Base-by-base conservation (phyloP, 2,888 invertebrate species). In the Copidosoma aretas region DNA sequence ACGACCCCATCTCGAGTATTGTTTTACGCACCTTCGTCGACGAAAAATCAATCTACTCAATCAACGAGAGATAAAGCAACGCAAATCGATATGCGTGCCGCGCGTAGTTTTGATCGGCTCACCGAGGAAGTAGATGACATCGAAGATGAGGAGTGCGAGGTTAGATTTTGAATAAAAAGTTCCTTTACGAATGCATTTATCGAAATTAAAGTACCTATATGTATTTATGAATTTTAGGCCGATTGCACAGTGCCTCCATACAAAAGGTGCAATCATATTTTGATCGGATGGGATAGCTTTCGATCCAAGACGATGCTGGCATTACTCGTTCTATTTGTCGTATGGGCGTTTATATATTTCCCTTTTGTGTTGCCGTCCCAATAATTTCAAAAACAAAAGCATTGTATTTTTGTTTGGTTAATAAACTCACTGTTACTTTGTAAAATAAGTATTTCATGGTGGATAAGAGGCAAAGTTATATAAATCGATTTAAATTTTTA, bases 301-400 rank as follows among this genome's bases (percentile, higher is more conserved):
- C 84, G 84, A 60, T 81, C 85, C 3, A 84, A 79, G 60, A 78
- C 81, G 8, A 84, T 86, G 77, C 66, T 84, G 2, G 74, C 78
- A 10, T 76, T 86, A 49, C 67, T 84, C 15, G 64, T 81, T 2
- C 81, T 84, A 24, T 82, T 86, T 49, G 61, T 86, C 24, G 70
- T 86, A 21, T 87, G 87, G 87, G 85, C 84, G 5, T 78, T 80
- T 32, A 77, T 86, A n/a, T 87, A 84, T 76, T 86, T 87, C 68
- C 84, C 86, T 8, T 70, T 46, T 12, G 43, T 46, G 12, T 12
- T 46, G 17, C 43, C 43, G 14, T 46, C 17, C 14, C 17, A 46
- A 46, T 17, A 12, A 32, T 8, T 8, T 32, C 32, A 3, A 46
- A 17, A 46, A 17, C 43, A 14, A 46, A 8, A 46, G 12, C 12